Evolutionary conservation across 2,888 invertebrate genomes (phyloP).

Genomic region (Polymixis flavicincta): DNA sequence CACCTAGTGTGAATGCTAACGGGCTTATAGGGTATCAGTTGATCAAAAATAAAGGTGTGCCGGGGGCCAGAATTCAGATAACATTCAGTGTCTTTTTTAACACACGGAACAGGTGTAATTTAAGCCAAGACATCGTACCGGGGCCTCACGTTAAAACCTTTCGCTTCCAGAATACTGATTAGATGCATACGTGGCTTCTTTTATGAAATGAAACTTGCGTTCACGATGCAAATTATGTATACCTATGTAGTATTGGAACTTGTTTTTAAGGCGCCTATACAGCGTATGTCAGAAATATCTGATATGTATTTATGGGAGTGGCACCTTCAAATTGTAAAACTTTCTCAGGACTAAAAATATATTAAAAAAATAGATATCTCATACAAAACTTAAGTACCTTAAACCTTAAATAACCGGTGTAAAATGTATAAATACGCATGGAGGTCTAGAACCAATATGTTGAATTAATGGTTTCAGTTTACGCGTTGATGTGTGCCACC

Average conservation of each 20-base stretch:
- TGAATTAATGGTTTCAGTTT: too few relatives aligned
- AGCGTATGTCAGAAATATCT: neutral
- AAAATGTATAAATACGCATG: too few relatives aligned
- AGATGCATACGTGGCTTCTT: constrained; percentile 15
- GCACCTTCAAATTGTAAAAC: neutral
- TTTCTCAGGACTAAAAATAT: neutral
- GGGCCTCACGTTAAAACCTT: constrained; percentile 27
- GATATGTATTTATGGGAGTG: neutral
- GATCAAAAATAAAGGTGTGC: neutral
- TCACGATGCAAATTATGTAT: neutral
- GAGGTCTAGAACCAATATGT: too few relatives aligned
- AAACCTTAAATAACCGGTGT: too few relatives aligned
- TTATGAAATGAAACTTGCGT: neutral
- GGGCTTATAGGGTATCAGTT: neutral
- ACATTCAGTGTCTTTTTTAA: constrained; percentile 9
- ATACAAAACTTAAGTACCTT: too few relatives aligned
- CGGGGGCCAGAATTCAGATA: neutral
- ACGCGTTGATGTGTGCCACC: too few relatives aligned
- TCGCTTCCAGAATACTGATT: constrained; percentile 49
- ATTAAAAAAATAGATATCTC: too few relatives aligned
- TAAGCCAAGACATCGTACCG: constrained; percentile 15
- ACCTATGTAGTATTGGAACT: neutral
- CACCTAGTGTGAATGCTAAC: neutral
- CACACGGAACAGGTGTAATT: constrained; percentile 7
- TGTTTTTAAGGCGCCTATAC: neutral